Percentiles rank a stretch among this genome's conserved stretches.
phyloP scores from a whole-genome alignment of 2,113 vertebrate species.

The Apaloderma vittatum region DNA sequence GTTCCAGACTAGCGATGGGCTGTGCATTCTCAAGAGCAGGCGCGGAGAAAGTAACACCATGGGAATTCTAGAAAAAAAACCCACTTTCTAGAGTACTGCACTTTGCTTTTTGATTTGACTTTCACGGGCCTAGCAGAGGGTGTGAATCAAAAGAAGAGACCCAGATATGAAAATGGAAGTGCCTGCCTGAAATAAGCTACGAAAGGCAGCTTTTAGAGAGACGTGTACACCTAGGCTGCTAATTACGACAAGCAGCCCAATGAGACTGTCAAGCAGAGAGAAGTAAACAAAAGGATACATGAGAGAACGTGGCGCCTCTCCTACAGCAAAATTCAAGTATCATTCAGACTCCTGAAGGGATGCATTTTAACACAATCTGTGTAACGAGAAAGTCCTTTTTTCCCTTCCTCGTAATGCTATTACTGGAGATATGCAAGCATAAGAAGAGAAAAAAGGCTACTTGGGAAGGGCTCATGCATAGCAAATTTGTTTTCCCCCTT shows the following conservation, averaged over 20 bases:
- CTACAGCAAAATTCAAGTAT: not conserved
- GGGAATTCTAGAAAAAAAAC: not conserved
- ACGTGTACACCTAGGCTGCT: not conserved
- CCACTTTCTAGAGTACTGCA: not conserved
- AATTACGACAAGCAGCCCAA: not conserved
- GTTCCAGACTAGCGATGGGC: not conserved
- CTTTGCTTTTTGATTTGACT: not conserved
- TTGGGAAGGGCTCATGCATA: constrained; percentile 65
- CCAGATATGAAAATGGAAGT: not conserved
- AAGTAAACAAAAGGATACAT: constrained; percentile 33
- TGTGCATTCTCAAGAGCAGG: not conserved
- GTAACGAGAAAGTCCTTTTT: not conserved
- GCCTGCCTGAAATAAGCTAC: not conserved
- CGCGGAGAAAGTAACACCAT: not conserved
- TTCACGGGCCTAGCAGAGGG: not conserved
- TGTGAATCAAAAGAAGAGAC: not conserved
- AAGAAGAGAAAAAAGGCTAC: constrained; percentile 34
- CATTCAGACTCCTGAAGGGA: not conserved
- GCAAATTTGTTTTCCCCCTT: constrained; percentile 58
- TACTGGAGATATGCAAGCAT: constrained; percentile 4
- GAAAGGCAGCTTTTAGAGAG: not conserved
- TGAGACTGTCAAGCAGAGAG: not conserved
- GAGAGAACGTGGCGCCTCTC: not conserved
- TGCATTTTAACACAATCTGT: not conserved
- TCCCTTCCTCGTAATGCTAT: not conserved